Evolutionary conservation across 2,113 vertebrate species (phyloP).

Genomic region (Takifugu bimaculatus): DNA sequence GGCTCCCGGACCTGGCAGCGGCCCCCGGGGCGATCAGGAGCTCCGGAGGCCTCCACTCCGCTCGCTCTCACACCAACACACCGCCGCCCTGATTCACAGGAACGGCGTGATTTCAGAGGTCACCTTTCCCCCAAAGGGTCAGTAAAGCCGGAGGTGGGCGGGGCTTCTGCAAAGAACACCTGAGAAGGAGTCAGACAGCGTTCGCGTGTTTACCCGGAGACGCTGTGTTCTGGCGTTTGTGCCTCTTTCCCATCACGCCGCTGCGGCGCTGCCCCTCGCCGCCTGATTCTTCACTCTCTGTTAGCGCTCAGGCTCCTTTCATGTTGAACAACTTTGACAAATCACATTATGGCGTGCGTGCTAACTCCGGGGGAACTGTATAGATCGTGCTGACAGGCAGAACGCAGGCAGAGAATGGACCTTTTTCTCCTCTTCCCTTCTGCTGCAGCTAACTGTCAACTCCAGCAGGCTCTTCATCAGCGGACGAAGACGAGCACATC

Average conservation of each 20-base stretch:
- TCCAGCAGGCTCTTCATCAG: slow-evolving; percentile 26
- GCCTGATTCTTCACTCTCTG: slow-evolving; percentile 45
- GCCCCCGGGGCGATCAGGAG: slow-evolving; percentile 7
- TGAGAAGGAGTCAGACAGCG: too few relatives aligned
- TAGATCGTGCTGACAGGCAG: slow-evolving; percentile 53
- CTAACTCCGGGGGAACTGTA: slow-evolving; percentile 24
- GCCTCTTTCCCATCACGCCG: slow-evolving; percentile 39
- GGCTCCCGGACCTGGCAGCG: slow-evolving; percentile 15
- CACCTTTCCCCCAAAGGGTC: too few relatives aligned
- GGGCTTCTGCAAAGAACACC: too few relatives aligned
- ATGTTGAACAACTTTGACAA: slow-evolving; percentile 51
- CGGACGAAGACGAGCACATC: neutral
- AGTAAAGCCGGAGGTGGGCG: too few relatives aligned
- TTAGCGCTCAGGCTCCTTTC: slow-evolving; percentile 36
- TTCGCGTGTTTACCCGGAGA: too few relatives aligned
- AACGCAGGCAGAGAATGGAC: slow-evolving; percentile 29
- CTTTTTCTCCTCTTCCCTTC: slow-evolving; percentile 26
- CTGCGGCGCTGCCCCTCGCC: slow-evolving; percentile 27
- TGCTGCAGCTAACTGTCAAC: slow-evolving; percentile 26
- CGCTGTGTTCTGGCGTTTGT: too few relatives aligned
- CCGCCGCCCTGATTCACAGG: neutral
- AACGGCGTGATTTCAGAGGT: neutral
- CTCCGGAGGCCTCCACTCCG: slow-evolving; percentile 14
- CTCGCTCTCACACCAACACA: slow-evolving; percentile 19
- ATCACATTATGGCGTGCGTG: slow-evolving; percentile 54